phyloP scores from a whole-genome alignment of 2,888 invertebrate species.

The Lochmaea crataegi region DNA sequence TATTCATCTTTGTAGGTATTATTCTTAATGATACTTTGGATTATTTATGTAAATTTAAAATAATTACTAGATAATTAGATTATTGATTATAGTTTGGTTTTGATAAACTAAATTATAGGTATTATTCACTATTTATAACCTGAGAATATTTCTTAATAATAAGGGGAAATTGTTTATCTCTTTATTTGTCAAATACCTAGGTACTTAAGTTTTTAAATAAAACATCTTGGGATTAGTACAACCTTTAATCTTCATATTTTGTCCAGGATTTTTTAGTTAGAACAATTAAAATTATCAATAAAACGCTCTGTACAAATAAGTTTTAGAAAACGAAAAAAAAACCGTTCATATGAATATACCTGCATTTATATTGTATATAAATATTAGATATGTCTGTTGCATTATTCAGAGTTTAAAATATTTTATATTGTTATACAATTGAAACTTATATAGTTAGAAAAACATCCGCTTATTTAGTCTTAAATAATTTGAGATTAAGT shows the following conservation, averaged over 20 bases:
- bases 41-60: no score
- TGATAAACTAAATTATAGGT: no score
- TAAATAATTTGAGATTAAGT: conserved; percentile 33
- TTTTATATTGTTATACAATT: conserved; percentile 50
- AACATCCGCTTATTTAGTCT: conserved; percentile 25
- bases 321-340: conserved; percentile 26
- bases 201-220: not conserved
- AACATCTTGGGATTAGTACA: not conserved
- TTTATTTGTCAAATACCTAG: no score
- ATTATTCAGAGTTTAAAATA: conserved; percentile 50
- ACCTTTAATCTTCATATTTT: not conserved
- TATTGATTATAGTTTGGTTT: no score
- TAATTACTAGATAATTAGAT: no score
- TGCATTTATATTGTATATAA: conserved; percentile 48
- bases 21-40: no score
- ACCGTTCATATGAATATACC: conserved; percentile 27
- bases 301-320: conserved; percentile 9
- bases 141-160: no score
- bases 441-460: conserved; percentile 38
- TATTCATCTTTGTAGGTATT: no score
- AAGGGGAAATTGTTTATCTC: no score
- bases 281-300: not conserved
- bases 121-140: no score
- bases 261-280: not conserved
- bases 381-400: conserved; percentile 48